Conservation (phyloP, 30 jellyfish, hydroid and myxozoan species). For the Phacellophora camtschatica region DNA sequence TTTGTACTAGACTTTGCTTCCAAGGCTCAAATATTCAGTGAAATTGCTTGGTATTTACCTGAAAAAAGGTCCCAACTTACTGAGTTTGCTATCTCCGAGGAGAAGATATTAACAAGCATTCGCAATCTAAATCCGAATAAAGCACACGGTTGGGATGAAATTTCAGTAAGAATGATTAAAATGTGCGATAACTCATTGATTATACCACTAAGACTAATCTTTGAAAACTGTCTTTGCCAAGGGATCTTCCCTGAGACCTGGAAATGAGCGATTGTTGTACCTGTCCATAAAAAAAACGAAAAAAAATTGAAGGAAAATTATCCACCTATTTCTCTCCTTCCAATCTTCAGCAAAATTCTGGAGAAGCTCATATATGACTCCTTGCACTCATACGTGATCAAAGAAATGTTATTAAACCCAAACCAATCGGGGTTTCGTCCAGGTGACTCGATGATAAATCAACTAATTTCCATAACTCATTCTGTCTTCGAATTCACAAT, state of each 20-base stretch:
- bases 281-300: constrained; percentile 33
- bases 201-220: neutral
- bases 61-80: neutral
- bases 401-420: neutral
- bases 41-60: too few species aligned
- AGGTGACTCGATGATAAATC: neutral
- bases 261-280: constrained; percentile 40
- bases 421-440: too few species aligned
- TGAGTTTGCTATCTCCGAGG: constrained; percentile 6
- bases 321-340: constrained; percentile 15
- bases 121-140: constrained; percentile 14
- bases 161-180: constrained; percentile 27
- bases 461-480: neutral
- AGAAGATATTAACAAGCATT: neutral
- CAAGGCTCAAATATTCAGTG: constrained; percentile 13
- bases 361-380: constrained; percentile 15
- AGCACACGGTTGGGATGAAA: constrained; percentile 59
- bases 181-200: constrained; percentile 32
- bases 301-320: neutral
- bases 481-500: neutral
- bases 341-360: constrained; percentile 36
- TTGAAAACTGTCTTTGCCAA: neutral
- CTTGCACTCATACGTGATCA: neutral
- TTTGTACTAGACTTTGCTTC: neutral
- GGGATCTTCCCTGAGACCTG: constrained; percentile 19